Evolutionary conservation across 2,113 vertebrate genomes (phyloP), one percentile per base, ranked within the genome.

Genomic region (Crotalus horridus): DNA sequence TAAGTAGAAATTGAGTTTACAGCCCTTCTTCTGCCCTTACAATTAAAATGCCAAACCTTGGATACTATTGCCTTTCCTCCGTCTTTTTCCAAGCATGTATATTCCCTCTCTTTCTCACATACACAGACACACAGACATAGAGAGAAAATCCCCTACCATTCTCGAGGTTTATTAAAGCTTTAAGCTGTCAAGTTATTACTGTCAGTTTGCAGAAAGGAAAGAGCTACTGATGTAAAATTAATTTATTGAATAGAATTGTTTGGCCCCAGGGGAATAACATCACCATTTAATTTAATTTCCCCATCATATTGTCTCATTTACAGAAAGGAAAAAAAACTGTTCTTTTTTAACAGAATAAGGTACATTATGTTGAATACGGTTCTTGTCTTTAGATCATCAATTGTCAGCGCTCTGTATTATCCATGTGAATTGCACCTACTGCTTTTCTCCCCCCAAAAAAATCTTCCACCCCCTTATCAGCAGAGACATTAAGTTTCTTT

Each of bases 241-340:
- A 98, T 98, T 98, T 98, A 98, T 98, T 97, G 97, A 97, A 98
- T 97, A 96, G 96, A 97, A 98, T 97, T 98, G 97, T 98, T 98
- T 98, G 97, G 97, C 97, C 98, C 97, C 96, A 94, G 92, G 97
- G 97, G 97, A 97, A 97, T 97, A 98, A 97, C 97, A 98, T 97
- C 97, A 97, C 97, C 96, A 97, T 97, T 98, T 98, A 98, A 98
- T 98, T 98, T 98, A 98, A 98, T 98, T 98, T 97, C 95, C 93
- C 96, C 96, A 97, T 98, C 97, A 98, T 98, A 98, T 97, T 97
- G 97, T 97, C 97, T 98, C 97, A 97, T 98, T 98, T 98, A 96
- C 95, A 96, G 96, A 96, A 94, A 92, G 90, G 97, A 96, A 97
- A 97, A 97, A 96, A 95, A 97, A 97, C 93, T 97, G 97, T 91